Percentiles rank a stretch among this genome's conserved stretches.
Evolutionary conservation across 2,113 vertebrate genomes (phyloP).

Genomic region (Python bivittatus): DNA sequence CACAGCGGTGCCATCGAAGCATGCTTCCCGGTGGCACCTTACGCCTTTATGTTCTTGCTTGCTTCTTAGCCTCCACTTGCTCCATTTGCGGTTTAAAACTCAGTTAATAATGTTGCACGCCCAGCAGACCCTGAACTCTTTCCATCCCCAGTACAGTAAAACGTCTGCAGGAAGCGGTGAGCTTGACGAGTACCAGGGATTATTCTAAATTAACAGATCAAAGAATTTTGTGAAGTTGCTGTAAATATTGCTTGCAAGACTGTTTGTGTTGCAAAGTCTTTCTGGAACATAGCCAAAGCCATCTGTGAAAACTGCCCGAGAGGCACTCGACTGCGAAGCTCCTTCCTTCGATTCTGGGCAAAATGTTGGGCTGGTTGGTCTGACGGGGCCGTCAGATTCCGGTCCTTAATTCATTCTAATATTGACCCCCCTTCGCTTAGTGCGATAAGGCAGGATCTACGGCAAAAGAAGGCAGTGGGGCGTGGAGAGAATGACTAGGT

Average conservation of each 20-base stretch:
- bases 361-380: too few relatives aligned
- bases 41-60: not conserved
- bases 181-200: not conserved
- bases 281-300: not conserved
- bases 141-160: not conserved
- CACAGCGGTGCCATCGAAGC: too few relatives aligned
- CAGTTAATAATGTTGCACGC: not conserved
- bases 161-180: not conserved
- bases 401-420: slow-evolving; percentile 60
- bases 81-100: not conserved
- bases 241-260: too few relatives aligned
- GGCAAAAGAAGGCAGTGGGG: slow-evolving; percentile 34
- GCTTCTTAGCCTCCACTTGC: not conserved
- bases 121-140: not conserved
- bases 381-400: slow-evolving; percentile 42
- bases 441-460: slow-evolving; percentile 37
- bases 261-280: not conserved
- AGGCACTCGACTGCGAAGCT: not conserved
- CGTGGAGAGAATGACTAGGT: slow-evolving; percentile 40
- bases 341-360: not conserved
- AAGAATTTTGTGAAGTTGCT: not conserved
- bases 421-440: slow-evolving; percentile 49
- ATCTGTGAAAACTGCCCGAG: not conserved
- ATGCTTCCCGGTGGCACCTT: accelerated
- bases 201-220: not conserved